Evolutionary conservation across 2,797 vertebrate species (phyloP), one percentile per base, ranked within the genome.

Genomic region (Lates japonicus): DNA sequence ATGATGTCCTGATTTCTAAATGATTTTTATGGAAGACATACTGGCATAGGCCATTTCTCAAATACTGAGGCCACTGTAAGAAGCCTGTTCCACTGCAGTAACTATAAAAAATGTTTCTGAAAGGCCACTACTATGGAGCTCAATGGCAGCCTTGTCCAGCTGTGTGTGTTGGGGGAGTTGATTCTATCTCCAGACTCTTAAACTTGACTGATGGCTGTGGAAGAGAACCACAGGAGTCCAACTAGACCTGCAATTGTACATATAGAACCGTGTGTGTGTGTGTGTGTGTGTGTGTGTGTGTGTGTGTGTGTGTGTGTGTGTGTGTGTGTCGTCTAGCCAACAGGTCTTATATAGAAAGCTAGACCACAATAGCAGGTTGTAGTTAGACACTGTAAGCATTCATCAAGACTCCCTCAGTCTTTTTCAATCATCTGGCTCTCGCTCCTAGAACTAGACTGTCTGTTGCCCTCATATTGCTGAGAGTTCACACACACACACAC

Each of bases 321-420:
- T 29, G 42, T 69, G 76, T 59, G 65, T 58, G 35, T 49, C 2
- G 9, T 82, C 65, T 62, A 42, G 76, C 81, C 86, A 86, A 77
- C 70, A 83, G 82, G 71, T 88, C 82, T 69, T 79, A 74, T 90
- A 82, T 90, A 92, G 83, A 84, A 85, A 74, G 62, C 73, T 60
- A 64, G 67, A 91, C 91, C 90, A 92, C 90, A 94, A 93, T 90
- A 89, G 82, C 86, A 92, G 86, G 89, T 91, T 92, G 84, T 90
- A 87, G 74, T 84, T 61, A 83, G 84, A 89, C 90, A 88, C 68
- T 84, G 86, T 61, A 86, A 80, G 84, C 82, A 86, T 91, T 93
- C 91, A 90, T 90, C 83, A 83, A 79, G 76, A 79, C 58, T 58
- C 29, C 22, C 44, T 5, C 7, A 63, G 55, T 80, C 79, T 78